phyloP scores from a whole-genome alignment of 2,113 vertebrate species.

The Proteles cristata region DNA sequence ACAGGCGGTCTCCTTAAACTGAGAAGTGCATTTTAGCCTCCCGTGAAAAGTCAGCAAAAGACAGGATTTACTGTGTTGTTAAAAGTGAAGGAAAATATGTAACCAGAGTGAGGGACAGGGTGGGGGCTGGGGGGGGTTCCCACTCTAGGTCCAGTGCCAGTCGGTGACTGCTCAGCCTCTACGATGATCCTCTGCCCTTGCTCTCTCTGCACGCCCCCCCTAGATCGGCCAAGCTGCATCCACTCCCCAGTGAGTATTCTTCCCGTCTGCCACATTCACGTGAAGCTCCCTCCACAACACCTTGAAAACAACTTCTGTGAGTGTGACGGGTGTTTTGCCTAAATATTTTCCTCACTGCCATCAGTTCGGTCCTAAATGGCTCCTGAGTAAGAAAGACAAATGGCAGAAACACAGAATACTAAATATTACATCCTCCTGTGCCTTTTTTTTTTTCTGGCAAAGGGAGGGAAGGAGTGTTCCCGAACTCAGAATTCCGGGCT shows the following conservation, averaged over 20 bases:
- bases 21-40: conserved; percentile 29
- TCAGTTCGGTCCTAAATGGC: background rate
- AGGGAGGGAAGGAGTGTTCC: background rate
- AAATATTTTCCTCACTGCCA: background rate
- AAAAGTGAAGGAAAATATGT: background rate
- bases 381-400: background rate
- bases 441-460: background rate
- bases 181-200: background rate
- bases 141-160: accelerated
- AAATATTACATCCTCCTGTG: background rate
- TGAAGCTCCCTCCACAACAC: background rate
- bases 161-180: background rate
- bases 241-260: accelerated
- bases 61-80: conserved; percentile 22
- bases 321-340: background rate
- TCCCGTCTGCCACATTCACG: background rate
- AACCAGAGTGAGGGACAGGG: accelerated
- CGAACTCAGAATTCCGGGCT: background rate
- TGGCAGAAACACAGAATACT: background rate
- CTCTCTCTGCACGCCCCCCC: background rate
- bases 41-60: conserved; percentile 38
- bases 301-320: background rate
- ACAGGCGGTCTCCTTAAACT: conserved; percentile 4
- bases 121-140: background rate
- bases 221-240: background rate